Evolutionary conservation across 23 tunicate genomes (phyloP), one percentile per base, ranked within the genome.

Genomic region (Pegea sp.): DNA sequence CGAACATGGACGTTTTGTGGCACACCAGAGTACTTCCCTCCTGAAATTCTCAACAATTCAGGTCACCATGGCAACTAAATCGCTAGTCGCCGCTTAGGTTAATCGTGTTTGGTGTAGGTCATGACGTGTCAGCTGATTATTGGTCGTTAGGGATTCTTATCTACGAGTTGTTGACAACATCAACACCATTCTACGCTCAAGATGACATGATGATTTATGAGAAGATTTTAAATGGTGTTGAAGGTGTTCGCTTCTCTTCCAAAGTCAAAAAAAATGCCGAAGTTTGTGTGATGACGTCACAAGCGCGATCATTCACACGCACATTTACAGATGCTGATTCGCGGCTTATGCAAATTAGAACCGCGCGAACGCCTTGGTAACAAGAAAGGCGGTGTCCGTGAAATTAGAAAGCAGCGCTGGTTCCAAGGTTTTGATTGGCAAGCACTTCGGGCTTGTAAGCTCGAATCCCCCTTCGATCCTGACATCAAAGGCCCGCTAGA

Each of bases 1-100:
- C 74, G 74, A 63, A 86, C 96, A 18, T 86, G 84, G 77, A 86
- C 96, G 7, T 86, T 86, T 46, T 86, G 96, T 57, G 96, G 96
- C 11, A 86, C 96, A 24, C 96, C 96, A n/a, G 96, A 86, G 31
- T 86, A 86, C 52, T 73, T 86, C 49, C 86, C 96, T 13, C 96
- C 96, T 0, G 96, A 78, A 52, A 70, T 78, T 46, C 51, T 78
- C 1, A 43, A 44, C 30, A 78, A 78, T 57, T 30, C 59, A 42
- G 92, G 92, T 78, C 31, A 3, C 7, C 20, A 16, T 51, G 20
- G 19, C 22, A 51, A 13, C 8, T 18, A 16, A 51, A 16, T 11
- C 8, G 23, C 56, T 8, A 11, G 19, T 21, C 7, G 56, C 56
- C 7, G 23, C 56, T 24, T 7, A 24, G 16, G 13, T 56, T 6